Conservation (phyloP, 2,888 invertebrate genomes). For the Penaeus monodon region DNA sequence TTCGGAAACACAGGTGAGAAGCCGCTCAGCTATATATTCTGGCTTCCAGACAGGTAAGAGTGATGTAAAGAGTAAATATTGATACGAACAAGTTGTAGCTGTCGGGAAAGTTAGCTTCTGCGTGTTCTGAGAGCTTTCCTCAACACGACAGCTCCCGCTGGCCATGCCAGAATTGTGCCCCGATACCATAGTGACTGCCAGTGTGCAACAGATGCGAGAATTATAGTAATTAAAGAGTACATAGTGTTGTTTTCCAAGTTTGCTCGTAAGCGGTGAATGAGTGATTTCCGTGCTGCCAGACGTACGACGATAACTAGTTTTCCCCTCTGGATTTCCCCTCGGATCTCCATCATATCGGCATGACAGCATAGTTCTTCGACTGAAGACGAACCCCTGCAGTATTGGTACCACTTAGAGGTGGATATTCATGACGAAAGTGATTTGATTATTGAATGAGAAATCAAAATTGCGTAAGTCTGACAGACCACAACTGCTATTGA, state of each 20-base stretch:
- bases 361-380: background rate
- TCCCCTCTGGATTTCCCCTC: conserved; percentile 32
- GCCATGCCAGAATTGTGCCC: conserved; percentile 4
- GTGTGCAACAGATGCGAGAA: background rate
- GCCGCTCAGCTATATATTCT: conserved; percentile 10
- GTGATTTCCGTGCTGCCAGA: conserved; percentile 39
- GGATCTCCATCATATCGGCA: conserved; percentile 11
- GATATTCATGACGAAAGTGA: background rate
- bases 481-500: conserved; percentile 56
- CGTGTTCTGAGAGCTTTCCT: conserved; percentile 17
- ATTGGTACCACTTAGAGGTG: too few species aligned
- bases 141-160: conserved; percentile 10
- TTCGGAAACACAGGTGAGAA: conserved; percentile 35
- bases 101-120: conserved; percentile 46
- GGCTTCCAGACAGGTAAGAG: conserved; percentile 52
- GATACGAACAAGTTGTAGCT: conserved; percentile 53
- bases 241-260: conserved; percentile 42
- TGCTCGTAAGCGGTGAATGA: conserved; percentile 52
- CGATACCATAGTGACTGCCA: conserved; percentile 4
- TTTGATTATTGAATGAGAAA: conserved; percentile 15
- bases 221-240: conserved; percentile 7
- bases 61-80: conserved; percentile 52
- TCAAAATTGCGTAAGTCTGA: conserved; percentile 34
- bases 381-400: too few species aligned
- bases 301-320: conserved; percentile 48